A percentile compares a stretch with the other conserved stretches of the same genome.
Evolutionary conservation across 2,797 vertebrate genomes (phyloP).

Genomic region (Toxotes lorentzi): DNA sequence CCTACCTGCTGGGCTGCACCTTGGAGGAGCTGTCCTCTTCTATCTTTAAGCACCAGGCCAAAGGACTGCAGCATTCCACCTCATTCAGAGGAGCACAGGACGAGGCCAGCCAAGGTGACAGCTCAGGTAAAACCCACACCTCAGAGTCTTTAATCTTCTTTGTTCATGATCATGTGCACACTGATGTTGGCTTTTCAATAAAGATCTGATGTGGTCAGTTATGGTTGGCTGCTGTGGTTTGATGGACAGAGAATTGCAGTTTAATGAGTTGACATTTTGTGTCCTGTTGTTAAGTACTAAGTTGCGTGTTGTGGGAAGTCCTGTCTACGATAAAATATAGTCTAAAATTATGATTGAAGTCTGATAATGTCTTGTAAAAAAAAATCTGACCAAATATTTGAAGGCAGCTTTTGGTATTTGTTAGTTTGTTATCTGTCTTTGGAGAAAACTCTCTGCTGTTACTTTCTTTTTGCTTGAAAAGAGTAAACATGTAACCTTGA

Average conservation of each 20-base stretch:
- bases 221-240: background rate
- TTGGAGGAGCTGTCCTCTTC: conserved; percentile 96
- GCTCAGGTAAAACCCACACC: conserved; percentile 82
- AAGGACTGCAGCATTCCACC: conserved; percentile 92
- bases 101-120: conserved; percentile 86
- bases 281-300: background rate
- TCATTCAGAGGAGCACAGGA: conserved; percentile 95
- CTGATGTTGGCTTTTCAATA: background rate
- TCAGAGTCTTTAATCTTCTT: background rate
- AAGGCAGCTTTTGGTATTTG: background rate
- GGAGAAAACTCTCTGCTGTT: background rate
- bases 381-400: background rate
- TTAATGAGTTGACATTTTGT: background rate
- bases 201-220: background rate
- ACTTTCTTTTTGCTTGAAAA: background rate
- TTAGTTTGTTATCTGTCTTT: background rate
- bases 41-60: conserved; percentile 95
- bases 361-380: background rate
- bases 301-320: background rate
- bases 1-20: conserved; percentile 95
- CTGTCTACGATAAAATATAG: background rate
- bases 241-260: no score
- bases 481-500: background rate
- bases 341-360: background rate
- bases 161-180: background rate